Base-by-base conservation (phyloP, 2,888 invertebrate species). In the Rhynchonema sp. region DNA sequence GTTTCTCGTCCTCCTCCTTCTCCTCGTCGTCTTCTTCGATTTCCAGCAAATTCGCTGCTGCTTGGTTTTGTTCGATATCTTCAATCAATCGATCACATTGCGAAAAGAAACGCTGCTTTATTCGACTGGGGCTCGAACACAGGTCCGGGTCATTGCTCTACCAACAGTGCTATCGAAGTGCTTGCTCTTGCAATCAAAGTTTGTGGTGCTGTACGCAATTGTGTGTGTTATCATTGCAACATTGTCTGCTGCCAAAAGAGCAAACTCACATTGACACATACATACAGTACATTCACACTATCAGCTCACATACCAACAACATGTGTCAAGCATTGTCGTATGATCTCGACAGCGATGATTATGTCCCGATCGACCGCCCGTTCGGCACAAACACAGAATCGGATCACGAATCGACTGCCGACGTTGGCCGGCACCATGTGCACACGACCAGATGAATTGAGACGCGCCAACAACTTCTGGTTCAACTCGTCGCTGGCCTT, bases 381-480 rank as follows among this genome's bases (percentile, higher is more conserved):
- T 73, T 90, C 88, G 1, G 90, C 83, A 54, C 89, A 87, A 0
- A 91, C 86, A 72, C 91, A 92, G 77, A 96, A 96, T 6, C 72
- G 68, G 52, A 72, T 72, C 26, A 72, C 71, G 61, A 72, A 73
- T 22, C 68, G 66, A 17, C 38, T 38, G 38, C 38, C 54, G 13
- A 60, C 29, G 28, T 52, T 56, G 27, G 56, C 57, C 29, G 59
- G 57, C 56, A 92, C 92, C 92, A 96, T 94, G 74, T 96, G 94
- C 63, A 96, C 78, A 74, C 86, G 86, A 22, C 91, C 94, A 2
- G 91, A 90, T 62, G 87, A 91, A 72, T 96, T 96, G 67, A 96
- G 88, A 65, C 82, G 82, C 62, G 88, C 87, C 67, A 96, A 76
- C 49, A 96, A 78, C 74, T 87, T 88, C 75, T 92, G 89, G 74